Conservation (phyloP, 2,113 vertebrate species). For the Pantherophis guttatus region DNA sequence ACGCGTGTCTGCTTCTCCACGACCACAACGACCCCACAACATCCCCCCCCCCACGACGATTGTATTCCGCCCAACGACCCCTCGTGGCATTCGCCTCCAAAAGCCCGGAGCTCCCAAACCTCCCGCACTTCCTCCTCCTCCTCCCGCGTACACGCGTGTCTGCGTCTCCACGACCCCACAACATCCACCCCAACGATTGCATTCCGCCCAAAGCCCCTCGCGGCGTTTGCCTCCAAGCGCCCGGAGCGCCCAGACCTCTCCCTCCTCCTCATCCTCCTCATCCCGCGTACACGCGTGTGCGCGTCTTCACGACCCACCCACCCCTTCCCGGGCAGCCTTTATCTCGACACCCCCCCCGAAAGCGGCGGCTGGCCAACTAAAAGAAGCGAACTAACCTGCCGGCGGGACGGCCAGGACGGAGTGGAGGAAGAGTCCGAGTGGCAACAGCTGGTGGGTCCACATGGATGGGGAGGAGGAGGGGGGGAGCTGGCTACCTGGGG, state of each 20-base stretch:
- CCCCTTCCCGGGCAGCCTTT: background rate
- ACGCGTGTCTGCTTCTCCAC: background rate
- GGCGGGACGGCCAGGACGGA: conserved; percentile 59
- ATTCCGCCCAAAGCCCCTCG: background rate
- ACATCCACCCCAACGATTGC: background rate
- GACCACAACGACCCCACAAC: no score
- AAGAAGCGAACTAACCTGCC: conserved; percentile 66
- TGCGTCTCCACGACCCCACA: background rate
- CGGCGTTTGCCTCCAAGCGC: background rate
- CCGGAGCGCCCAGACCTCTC: background rate
- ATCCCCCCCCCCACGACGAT: background rate
- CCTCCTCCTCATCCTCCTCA: no score
- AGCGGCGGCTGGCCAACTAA: background rate
- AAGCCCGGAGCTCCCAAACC: background rate
- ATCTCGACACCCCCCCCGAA: background rate
- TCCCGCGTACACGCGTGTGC: background rate
- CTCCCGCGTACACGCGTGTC: background rate
- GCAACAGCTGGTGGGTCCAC: conserved; percentile 70
- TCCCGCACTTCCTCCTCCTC: background rate
- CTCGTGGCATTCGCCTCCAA: background rate
- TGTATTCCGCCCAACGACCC: background rate
- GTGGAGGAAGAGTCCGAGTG: conserved; percentile 70
- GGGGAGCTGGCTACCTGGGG: background rate
- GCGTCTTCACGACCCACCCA: background rate
- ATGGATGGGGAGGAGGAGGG: conserved; percentile 55